These are phyloP conservation scores for Cabera pusaria DNA, from an alignment of 2,888 invertebrate genomes.

Conservation along the genomic window DNA sequence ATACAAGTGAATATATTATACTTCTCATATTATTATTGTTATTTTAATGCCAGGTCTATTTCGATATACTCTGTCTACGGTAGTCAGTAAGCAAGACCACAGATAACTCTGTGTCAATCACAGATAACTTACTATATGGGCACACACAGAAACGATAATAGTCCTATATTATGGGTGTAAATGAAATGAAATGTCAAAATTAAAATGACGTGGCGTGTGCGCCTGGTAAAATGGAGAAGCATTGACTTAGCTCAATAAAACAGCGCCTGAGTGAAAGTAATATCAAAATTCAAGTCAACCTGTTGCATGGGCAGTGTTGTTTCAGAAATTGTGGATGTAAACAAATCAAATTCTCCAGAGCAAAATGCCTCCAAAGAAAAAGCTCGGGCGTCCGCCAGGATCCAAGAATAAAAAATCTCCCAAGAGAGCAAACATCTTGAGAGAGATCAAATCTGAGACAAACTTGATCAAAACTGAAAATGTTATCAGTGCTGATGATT, in stretches of 20 bases:
- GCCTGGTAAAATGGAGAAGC: conserved; percentile 35
- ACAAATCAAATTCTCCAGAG: conserved; percentile 25
- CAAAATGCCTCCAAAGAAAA: conserved; percentile 65
- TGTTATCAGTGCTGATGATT: neutral
- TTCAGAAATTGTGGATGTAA: conserved; percentile 36
- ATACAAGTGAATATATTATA: too few relatives aligned
- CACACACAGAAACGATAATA: too few relatives aligned
- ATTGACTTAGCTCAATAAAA: conserved; percentile 14
- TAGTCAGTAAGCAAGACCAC: too few relatives aligned
- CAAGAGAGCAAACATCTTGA: conserved; percentile 1
- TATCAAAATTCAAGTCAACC: conserved; percentile 61
- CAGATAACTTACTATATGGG: too few relatives aligned
- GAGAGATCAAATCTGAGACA: conserved; percentile 17
- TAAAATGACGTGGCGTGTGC: conserved; percentile 23
- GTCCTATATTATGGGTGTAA: too few relatives aligned
- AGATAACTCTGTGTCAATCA: too few relatives aligned
- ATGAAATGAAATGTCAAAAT: neutral
- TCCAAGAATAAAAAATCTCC: conserved; percentile 42
- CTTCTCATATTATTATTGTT: too few relatives aligned
- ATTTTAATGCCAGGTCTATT: too few relatives aligned
- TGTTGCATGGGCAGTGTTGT: conserved; percentile 36
- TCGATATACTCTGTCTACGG: too few relatives aligned
- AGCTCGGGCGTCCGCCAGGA: conserved; percentile 47
- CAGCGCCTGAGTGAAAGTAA: conserved; percentile 77
- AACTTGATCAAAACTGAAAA: conserved; percentile 15